phyloP scores from a whole-genome alignment of 1,140 invertebrate species.

The Daktulosphaira vitifoliae region DNA sequence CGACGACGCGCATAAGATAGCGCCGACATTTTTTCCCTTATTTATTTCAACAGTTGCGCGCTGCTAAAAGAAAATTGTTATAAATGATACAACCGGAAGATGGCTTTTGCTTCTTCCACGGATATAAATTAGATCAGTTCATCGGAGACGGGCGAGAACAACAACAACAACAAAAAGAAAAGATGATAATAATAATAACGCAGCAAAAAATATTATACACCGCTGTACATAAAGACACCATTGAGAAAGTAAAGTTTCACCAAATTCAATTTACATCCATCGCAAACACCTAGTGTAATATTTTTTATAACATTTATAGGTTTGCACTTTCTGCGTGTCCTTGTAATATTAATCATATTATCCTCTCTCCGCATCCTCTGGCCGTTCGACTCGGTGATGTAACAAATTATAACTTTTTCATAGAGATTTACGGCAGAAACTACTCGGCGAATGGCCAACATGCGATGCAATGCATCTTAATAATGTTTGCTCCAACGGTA shows the following conservation, averaged over 20 bases:
- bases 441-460: too few species aligned
- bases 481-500: too few species aligned
- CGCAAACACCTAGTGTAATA: background rate
- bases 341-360: slow-evolving; percentile 1
- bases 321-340: background rate
- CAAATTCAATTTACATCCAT: slow-evolving; percentile 11
- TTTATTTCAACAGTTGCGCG: slow-evolving; percentile 12
- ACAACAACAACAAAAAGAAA: slow-evolving; percentile 19
- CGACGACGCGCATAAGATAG: background rate
- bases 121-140: slow-evolving; percentile 28
- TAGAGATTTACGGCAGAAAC: too few species aligned
- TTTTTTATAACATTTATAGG: too few species aligned
- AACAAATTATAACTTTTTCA: too few species aligned
- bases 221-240: too few species aligned
- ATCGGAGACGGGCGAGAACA: slow-evolving; percentile 11
- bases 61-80: slow-evolving; percentile 31
- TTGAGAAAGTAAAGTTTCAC: too few species aligned
- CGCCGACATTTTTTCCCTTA: background rate
- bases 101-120: background rate
- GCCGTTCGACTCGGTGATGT: too few species aligned
- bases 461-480: too few species aligned
- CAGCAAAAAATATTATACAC: too few species aligned
- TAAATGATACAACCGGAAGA: slow-evolving; percentile 29
- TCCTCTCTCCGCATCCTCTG: too few species aligned
- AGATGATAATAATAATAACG: background rate